These are phyloP conservation scores for Argyresthia albistria DNA, from an alignment of 2,888 invertebrate genomes.

Conservation along the genomic window DNA sequence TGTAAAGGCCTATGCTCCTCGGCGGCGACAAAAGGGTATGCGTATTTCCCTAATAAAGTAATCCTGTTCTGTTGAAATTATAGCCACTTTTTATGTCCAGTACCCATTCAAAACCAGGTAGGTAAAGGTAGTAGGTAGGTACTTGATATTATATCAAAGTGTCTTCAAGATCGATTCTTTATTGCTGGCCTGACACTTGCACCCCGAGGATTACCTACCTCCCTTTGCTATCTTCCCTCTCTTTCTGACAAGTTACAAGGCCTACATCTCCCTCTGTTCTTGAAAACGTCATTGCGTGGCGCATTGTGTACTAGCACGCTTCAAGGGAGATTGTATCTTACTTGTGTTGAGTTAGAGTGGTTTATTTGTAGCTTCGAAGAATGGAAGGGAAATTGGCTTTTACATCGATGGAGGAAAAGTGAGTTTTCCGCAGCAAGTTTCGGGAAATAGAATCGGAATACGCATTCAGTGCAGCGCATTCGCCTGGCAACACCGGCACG, in stretches of 20 bases:
- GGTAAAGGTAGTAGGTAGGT: neutral
- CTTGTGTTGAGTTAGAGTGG: too few relatives aligned
- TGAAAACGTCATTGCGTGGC: slow-evolving; percentile 69
- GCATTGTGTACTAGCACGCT: slow-evolving; percentile 38
- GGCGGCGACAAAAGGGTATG: too few relatives aligned
- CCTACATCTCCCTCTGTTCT: slow-evolving; percentile 30
- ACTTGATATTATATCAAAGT: slow-evolving; percentile 8
- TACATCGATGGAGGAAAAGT: slow-evolving; percentile 64
- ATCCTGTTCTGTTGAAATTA: too few relatives aligned
- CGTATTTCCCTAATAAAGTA: too few relatives aligned
- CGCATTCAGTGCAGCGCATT: slow-evolving; percentile 39
- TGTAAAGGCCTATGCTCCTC: too few relatives aligned
- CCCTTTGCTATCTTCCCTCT: slow-evolving; percentile 33
- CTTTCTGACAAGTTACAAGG: slow-evolving; percentile 22
- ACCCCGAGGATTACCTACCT: slow-evolving; percentile 47
- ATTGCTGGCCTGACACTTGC: slow-evolving; percentile 47
- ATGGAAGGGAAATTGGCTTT: slow-evolving; percentile 66
- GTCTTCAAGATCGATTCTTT: slow-evolving; percentile 65
- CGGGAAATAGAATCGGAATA: slow-evolving; percentile 53
- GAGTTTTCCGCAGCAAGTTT: slow-evolving; percentile 64
- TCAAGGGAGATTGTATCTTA: too few relatives aligned
- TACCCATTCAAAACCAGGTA: neutral
- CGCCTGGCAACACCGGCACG: slow-evolving; percentile 63
- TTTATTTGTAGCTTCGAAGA: neutral
- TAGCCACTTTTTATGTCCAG: too few relatives aligned